Percentiles rank a stretch among this genome's conserved stretches.
Conservation (phyloP, 2,797 vertebrate genomes). For the Ataeniobius toweri region DNA sequence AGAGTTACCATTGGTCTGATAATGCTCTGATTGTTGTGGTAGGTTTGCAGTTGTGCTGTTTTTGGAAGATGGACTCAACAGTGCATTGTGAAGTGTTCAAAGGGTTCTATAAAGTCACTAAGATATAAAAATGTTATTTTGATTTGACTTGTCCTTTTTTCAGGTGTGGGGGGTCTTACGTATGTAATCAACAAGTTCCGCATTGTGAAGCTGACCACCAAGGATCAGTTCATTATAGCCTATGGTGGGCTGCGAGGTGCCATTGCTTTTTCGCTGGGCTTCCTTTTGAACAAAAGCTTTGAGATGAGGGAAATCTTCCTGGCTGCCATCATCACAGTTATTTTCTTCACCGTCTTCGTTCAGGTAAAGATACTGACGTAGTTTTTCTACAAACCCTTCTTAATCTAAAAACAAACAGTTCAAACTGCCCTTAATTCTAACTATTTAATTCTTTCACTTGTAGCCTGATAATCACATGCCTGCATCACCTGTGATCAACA, state of each 20-base stretch:
- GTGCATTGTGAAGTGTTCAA: too few relatives aligned
- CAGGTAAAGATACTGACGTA: constrained; percentile 80
- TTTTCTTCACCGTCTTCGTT: constrained; percentile 99
- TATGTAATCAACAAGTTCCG: constrained; percentile 97
- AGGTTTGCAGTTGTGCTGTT: too few relatives aligned
- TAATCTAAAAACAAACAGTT: neutral
- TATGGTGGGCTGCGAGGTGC: constrained; percentile 96
- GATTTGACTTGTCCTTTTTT: neutral
- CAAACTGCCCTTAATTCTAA: neutral
- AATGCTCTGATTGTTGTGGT: too few relatives aligned
- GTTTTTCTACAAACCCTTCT: neutral
- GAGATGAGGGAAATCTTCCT: constrained; percentile 91
- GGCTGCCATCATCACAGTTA: constrained; percentile 96
- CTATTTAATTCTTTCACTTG: neutral
- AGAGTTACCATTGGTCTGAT: too few relatives aligned
- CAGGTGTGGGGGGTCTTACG: constrained; percentile 93
- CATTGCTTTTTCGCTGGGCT: constrained; percentile 96
- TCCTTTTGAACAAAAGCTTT: constrained; percentile 79
- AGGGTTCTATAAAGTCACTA: neutral
- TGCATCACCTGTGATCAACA: constrained; percentile 4
- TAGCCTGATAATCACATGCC: neutral
- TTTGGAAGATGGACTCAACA: too few relatives aligned
- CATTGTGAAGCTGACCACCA: constrained; percentile 94
- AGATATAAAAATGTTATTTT: neutral
- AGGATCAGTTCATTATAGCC: constrained; percentile 98